These are phyloP conservation scores for Uria aalge DNA, from an alignment of 2,113 vertebrate genomes.

Conservation along the genomic window DNA sequence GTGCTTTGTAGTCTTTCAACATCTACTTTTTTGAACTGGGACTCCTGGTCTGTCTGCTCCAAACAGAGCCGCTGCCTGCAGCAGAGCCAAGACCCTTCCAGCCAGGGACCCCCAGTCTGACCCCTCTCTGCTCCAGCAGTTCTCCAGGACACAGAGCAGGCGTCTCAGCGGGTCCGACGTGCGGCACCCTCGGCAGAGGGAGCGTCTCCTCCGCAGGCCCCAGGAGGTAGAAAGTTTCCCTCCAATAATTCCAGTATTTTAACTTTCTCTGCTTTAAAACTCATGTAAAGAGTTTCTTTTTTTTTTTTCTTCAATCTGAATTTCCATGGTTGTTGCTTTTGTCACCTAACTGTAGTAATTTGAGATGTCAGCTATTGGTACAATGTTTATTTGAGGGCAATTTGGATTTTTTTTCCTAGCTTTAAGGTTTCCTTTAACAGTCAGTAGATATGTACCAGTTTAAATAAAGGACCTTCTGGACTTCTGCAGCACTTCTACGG, in stretches of 20 bases:
- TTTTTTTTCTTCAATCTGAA: not conserved
- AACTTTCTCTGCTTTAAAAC: not conserved
- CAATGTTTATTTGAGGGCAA: not conserved
- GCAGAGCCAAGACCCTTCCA: not conserved
- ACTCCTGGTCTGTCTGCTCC: not conserved
- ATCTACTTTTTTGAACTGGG: not conserved
- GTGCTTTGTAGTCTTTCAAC: not conserved
- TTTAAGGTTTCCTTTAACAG: not conserved
- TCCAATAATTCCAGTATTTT: not conserved
- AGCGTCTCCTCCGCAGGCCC: rapidly evolving
- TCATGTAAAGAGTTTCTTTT: not conserved
- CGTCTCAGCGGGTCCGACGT: rapidly evolving
- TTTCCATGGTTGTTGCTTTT: not conserved
- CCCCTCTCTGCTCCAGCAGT: not conserved
- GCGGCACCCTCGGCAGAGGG: not conserved
- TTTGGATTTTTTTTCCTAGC: rapidly evolving
- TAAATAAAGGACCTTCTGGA: not conserved
- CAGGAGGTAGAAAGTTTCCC: not conserved
- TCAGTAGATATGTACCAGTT: not conserved
- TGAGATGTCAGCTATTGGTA: not conserved
- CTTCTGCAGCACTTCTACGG: not conserved
- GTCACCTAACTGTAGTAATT: not conserved
- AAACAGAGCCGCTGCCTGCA: rapidly evolving
- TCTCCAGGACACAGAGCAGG: not conserved
- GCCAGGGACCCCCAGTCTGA: not conserved